Percentiles rank a stretch among this genome's conserved stretches.
phyloP scores from a whole-genome alignment of 2,113 vertebrate genomes.

The Gobiocypris rarus region DNA sequence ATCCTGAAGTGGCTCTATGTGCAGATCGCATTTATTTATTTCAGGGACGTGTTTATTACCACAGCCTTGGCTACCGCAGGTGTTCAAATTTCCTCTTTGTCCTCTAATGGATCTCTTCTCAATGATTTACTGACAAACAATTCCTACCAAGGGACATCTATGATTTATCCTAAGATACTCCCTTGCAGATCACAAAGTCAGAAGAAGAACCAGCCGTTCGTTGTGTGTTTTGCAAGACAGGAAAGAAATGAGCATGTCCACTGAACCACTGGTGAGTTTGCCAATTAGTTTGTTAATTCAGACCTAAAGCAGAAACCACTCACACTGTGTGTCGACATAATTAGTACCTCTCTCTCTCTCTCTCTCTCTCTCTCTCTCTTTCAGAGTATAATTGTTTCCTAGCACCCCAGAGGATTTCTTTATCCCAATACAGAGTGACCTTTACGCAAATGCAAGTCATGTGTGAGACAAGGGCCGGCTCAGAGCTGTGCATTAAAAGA shows the following conservation, averaged over 20 bases:
- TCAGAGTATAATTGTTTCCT: conserved; percentile 44
- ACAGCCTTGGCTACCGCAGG: conserved; percentile 27
- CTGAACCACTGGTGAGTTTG: conserved; percentile 46
- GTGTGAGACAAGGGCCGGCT: conserved; percentile 18
- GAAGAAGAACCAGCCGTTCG: neutral
- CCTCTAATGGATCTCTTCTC: conserved; percentile 39
- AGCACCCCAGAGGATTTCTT: conserved; percentile 24
- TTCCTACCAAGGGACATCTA: neutral
- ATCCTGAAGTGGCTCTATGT: conserved; percentile 21
- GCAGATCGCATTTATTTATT: conserved; percentile 53
- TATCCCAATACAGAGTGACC: conserved; percentile 30
- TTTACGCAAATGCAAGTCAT: conserved; percentile 35
- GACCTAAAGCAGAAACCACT: conserved; percentile 31
- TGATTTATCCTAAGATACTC: conserved; percentile 22
- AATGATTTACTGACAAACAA: conserved; percentile 41
- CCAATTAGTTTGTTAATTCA: conserved; percentile 63
- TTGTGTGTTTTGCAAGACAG: neutral
- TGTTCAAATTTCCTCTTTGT: conserved; percentile 35
- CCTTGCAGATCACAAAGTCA: conserved; percentile 56
- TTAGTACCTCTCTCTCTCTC: neutral
- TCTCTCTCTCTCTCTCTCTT: too few relatives aligned
- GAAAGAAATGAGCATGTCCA: conserved; percentile 51
- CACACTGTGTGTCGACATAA: neutral
- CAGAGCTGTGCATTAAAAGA: neutral
- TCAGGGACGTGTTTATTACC: conserved; percentile 28